Evolutionary conservation across 2,888 invertebrate species (phyloP), one percentile per base, ranked within the genome.

Genomic region (Polia nebulosa): DNA sequence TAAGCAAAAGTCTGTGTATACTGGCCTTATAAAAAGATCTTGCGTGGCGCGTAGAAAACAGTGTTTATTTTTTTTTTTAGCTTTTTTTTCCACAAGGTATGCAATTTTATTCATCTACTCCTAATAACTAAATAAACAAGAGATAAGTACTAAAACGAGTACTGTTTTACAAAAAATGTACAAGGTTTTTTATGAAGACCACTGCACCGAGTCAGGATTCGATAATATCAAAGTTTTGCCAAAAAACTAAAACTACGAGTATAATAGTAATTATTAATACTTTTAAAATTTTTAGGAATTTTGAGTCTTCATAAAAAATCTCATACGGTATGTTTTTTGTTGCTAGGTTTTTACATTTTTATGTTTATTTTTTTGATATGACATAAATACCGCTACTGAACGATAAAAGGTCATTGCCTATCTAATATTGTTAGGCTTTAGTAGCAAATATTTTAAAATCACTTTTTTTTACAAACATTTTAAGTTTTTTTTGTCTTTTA

Each of bases 321-420:
- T 78, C 81, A 85, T 82, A 78, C 52, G 61, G 66, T 83, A 47
- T 68, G 64, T 85, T 87, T 91, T 94, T 94, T 94, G 92, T 92
- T 93, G 84, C 88, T 88, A 88, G 67, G 72, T 91, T 94, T 94
- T 94, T 91, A 88, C 79, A 85, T 93, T 94, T 94, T 93, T 92
- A 89, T 92, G 83, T 87, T 83, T 78, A 82, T 89, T 92, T 93
- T 88, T 91, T 90, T 88, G 83, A 89, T 89, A 90, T 90, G 90
- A 89, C 85, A 85, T 85, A 85, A 85, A 86, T 87, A 90, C 75
- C 75, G 85, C 88, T 91, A 90, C 87, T 79, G 82, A 81, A 86
- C 80, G 84, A 85, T 85, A 81, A 77, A 78, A 83, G 80, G 81
- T 83, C 76, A 82, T 78, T 61, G 78, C 79, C 84, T 74, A 77